Conservation (phyloP, 2,797 vertebrate genomes). For the Podarcis lilfordi region DNA sequence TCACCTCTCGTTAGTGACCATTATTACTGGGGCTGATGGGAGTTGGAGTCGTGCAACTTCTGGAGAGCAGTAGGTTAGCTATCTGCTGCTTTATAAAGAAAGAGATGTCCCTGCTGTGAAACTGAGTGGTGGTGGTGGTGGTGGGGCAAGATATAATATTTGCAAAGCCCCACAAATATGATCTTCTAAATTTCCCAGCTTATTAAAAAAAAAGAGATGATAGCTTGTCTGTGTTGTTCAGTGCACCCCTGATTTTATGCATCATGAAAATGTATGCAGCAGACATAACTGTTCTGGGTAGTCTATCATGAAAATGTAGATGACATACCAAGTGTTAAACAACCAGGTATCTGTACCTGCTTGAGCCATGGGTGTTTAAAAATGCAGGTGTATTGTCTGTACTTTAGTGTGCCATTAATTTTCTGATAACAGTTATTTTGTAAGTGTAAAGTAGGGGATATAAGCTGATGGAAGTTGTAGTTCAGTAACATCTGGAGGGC, state of each 20-base stretch:
- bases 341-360: background rate
- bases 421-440: background rate
- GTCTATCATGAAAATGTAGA: background rate
- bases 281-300: background rate
- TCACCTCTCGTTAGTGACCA: too few species aligned
- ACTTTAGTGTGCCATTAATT: background rate
- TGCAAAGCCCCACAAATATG: slow-evolving; percentile 60
- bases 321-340: background rate
- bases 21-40: too few species aligned
- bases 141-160: slow-evolving; percentile 31
- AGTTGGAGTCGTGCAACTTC: too few species aligned
- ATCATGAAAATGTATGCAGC: background rate
- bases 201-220: slow-evolving; percentile 49
- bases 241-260: slow-evolving; percentile 21
- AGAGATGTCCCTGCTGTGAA: too few species aligned
- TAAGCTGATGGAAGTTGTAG: too few species aligned
- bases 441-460: background rate
- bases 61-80: too few species aligned
- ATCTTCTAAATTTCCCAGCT: slow-evolving; percentile 61
- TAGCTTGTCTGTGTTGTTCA: slow-evolving; percentile 57
- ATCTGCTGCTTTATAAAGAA: too few species aligned
- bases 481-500: too few species aligned
- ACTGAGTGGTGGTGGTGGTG: too few species aligned
- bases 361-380: background rate
- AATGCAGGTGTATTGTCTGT: background rate